Base-by-base conservation (phyloP, 2,113 vertebrate genomes). In the Mesoclemmys tuberculata region DNA sequence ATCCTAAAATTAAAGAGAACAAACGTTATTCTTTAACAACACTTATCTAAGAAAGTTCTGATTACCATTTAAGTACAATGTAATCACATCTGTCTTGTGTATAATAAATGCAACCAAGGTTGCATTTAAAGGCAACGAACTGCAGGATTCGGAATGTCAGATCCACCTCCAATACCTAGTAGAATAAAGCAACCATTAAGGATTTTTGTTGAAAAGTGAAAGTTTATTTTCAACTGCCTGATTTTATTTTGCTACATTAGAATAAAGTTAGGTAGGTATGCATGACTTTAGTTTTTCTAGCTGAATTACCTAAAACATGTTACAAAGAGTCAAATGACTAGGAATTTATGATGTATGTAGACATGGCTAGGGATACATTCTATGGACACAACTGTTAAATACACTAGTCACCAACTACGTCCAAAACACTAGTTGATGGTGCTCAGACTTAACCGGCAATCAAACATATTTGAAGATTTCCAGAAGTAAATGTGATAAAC, bases 1-100 rank as follows among this genome's bases (percentile, higher is more conserved):
- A 99, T 11, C 99, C 99, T 99, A 93, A 52, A 96, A 90, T 96
- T 29, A 95, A 82, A 81, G 90, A 94, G 92, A 81, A 79, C 94
- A 52, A 75, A n/a, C 56, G 19, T 44, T 16, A 56, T 27, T 51
- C 58, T 21, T 54, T 52, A 38, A 35, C 44, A 27, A 18, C 41
- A 84, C 21, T 41, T 83, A 84, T 54, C n/a, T 44, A 22, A 24
- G 52, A n/a, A 27, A 68, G 52, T 80, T 71, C 31, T 38, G 61
- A 5, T 79, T 90, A 52, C 18, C 24, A 79, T 44, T n/a, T 79
- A 11, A 54, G 44, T 54, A 79, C 61, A 71, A 80, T 80, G 41
- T 3, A 61, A 24, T 21, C 56, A 49, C n/a, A 82, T 3, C 79
- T 68, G 9, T 10, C 21, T 52, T 27, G 26, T 27, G 22, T 64